Evolutionary conservation across 1,140 invertebrate species (phyloP), one percentile per base, ranked within the genome.

Genomic region (Conopomorpha cramerella): DNA sequence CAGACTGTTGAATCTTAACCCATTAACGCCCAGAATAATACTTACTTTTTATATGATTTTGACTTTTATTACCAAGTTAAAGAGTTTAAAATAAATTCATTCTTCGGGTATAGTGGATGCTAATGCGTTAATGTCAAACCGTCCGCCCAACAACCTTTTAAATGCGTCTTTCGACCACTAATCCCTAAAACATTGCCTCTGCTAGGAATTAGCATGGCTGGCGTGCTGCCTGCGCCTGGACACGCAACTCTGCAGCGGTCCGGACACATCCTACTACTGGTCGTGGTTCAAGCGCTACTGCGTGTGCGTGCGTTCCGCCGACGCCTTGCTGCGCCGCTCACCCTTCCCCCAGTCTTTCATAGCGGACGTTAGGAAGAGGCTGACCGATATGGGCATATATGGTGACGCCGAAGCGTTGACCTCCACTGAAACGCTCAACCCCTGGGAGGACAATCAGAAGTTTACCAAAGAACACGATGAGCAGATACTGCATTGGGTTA

Each of bases 251-350:
- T 77, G 65, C 38, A 55, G 41, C 14, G 68, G 68, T 3, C 62
- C 76, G 1, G 93, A 90, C 43, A n/a, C n/a, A n/a, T 87, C 86
- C 38, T 88, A 92, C 46, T 92, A 93, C 46, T 97, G 94, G 95
- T 85, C 87, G 0, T 98, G 95, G 95, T 97, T 98, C 59, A 83
- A 90, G 35, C 82, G 93, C 6, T 97, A 96, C 71, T 97, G 94
- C 59, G 84, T 92, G 30, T 93, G 93, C 0, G 86, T 92, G 1
- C 81, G 95, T 2, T 93, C 95, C 0, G 90, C 93, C 0, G 86
- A 89, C 43, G 81, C 93, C 0, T 80, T 98, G 0, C 87, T 95
- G 17, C 84, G 90, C 30, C 81, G 94, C 2, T 82, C 81, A 0
- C 53, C 78, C 0, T 66, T 96, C 34, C 93, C 93, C 0, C 67